Conservation (phyloP, 1,140 invertebrate species). For the Cephus cinctus region DNA sequence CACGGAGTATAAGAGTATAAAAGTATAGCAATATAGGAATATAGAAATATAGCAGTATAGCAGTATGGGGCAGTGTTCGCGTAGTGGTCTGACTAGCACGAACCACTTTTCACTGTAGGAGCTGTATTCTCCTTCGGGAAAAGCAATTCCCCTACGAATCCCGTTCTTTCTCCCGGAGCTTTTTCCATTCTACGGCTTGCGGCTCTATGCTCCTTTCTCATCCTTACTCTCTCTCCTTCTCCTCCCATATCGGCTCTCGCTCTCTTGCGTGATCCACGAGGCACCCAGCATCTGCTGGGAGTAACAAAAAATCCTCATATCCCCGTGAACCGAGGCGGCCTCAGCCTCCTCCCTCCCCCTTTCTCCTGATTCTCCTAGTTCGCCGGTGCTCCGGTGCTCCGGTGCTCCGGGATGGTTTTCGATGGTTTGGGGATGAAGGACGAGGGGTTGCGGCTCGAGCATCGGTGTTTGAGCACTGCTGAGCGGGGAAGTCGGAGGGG, state of each 20-base stretch:
- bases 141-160: no score
- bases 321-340: constrained; percentile 3
- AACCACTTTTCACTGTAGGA: no score
- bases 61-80: no score
- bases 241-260: background rate
- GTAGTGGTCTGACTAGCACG: no score
- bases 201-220: constrained; percentile 2
- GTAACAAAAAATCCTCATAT: constrained; percentile 31
- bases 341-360: background rate
- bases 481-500: constrained; percentile 9
- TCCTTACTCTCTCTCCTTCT: constrained; percentile 5
- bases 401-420: no score
- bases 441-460: constrained; percentile 9
- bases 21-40: no score
- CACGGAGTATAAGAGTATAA: no score
- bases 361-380: constrained; percentile 1
- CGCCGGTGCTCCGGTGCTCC: no score
- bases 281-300: constrained; percentile 25
- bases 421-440: constrained; percentile 26
- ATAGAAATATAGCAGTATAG: no score
- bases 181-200: constrained; percentile 9
- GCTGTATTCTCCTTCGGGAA: no score
- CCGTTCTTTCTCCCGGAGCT: constrained; percentile 9
- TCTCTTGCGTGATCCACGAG: constrained; percentile 17
- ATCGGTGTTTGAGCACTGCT: no score